Percentiles rank a stretch among this genome's conserved stretches.
Conservation (phyloP, 2,888 invertebrate genomes). For the Cryptus viduatorius region DNA sequence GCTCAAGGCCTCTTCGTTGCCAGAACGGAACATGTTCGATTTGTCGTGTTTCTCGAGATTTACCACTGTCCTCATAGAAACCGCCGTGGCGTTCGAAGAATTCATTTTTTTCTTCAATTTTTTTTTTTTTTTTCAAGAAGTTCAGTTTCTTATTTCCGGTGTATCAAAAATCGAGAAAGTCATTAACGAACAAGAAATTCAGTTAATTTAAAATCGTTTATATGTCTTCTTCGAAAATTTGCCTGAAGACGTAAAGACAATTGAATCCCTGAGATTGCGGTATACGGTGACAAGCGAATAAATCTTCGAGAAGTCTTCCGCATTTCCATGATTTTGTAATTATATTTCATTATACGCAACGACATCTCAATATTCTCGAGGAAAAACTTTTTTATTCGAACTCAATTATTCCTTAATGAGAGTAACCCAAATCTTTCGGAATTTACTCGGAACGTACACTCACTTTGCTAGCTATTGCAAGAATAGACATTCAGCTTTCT, state of each 20-base stretch:
- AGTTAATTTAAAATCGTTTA: not conserved
- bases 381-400: not conserved
- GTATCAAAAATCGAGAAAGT: not conserved
- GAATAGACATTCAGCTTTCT: constrained; percentile 18
- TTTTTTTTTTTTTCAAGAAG: not conserved
- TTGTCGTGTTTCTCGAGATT: constrained; percentile 11
- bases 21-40: constrained; percentile 24
- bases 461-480: not conserved
- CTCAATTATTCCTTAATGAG: not conserved
- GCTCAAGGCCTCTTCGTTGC: constrained; percentile 36
- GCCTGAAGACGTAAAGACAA: not conserved
- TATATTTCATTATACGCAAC: not conserved
- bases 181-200: not conserved
- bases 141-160: not conserved
- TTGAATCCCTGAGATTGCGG: not conserved
- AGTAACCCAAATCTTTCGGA: not conserved
- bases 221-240: not conserved
- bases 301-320: not conserved
- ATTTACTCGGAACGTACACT: not conserved
- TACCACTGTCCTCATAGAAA: not conserved
- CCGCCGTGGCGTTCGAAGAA: not conserved
- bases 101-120: not conserved
- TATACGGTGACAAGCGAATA: not conserved
- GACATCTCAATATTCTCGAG: not conserved
- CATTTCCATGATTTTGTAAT: not conserved